Percentiles rank a stretch among this genome's conserved stretches.
These are phyloP conservation scores for Argentina silus DNA, from an alignment of 2,797 vertebrate genomes.

Conservation along the genomic window DNA sequence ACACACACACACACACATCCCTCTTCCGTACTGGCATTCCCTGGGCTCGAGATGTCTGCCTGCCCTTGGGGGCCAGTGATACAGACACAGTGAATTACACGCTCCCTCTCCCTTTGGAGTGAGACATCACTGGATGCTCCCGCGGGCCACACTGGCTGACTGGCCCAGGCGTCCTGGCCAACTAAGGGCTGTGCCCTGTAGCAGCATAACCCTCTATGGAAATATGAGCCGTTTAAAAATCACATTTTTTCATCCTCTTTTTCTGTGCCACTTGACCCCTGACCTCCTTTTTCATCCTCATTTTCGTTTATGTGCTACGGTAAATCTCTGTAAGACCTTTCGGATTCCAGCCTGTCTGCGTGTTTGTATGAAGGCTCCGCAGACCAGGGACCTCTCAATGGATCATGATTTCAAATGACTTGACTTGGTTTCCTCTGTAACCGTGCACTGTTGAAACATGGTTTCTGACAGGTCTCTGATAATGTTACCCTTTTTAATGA, in stretches of 20 bases:
- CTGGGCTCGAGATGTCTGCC: constrained; percentile 17
- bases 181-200: neutral
- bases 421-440: constrained; percentile 28
- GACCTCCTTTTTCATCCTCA: constrained; percentile 49
- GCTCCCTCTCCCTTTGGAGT: constrained; percentile 17
- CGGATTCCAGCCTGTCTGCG: constrained; percentile 60
- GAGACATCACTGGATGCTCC: constrained; percentile 26
- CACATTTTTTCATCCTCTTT: constrained; percentile 37
- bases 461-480: neutral
- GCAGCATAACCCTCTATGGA: constrained; percentile 34
- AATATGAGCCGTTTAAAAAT: constrained; percentile 64
- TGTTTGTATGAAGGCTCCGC: constrained; percentile 4
- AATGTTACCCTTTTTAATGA: constrained; percentile 7
- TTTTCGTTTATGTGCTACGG: constrained; percentile 61
- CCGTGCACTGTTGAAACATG: constrained; percentile 7
- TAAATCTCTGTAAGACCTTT: constrained; percentile 63
- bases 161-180: neutral
- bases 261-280: constrained; percentile 67
- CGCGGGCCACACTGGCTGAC: constrained; percentile 9
- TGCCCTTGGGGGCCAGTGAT: constrained; percentile 9
- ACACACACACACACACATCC: too few species aligned
- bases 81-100: constrained; percentile 38
- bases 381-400: constrained; percentile 27
- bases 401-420: constrained; percentile 29
- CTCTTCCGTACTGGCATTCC: constrained; percentile 21